Evolutionary conservation across 2,888 invertebrate genomes (phyloP), one percentile per base, ranked within the genome.

Genomic region (Drosophila meridiana): DNA sequence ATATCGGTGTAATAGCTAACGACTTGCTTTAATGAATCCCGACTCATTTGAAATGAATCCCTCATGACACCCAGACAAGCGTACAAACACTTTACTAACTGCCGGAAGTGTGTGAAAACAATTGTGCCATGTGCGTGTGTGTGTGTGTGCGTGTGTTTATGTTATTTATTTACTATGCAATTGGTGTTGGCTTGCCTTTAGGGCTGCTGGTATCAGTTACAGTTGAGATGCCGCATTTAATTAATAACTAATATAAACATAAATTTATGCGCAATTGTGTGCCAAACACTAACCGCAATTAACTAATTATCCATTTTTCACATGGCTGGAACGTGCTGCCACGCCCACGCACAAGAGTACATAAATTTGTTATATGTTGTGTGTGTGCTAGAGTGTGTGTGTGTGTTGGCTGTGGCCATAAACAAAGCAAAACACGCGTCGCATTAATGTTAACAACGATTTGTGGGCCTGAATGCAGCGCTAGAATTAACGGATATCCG

Each of bases 231-330:
- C 58, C 83, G 67, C 75, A 80, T 72, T 82, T 90, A 90, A 88
- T 87, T 85, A 90, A 88, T 86, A 86, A 85, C 75, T 75, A 69
- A 85, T 85, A 77, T 73, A 40, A 60, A 78, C 76, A 89, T 82
- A 76, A 69, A 74, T 77, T 69, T 61, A 69, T 69, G 73, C 59
- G 53, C 72, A 76, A 70, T 77, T 68, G 69, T 61, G 58, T 68
- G 72, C 52, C 53, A 58, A 70, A 70, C 70, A 75, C 66, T 62
- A 72, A 55, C 78, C 79, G 84, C 90, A 87, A 87, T 87, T 87
- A 87, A 87, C 90, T 87, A 89, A 87, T 87, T 87, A 87, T 90
- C 79, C 77, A 86, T 90, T 90, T 86, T 90, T 87, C 87, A 87
- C 78, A 78, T 83, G 71, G 70, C 30, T 32, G 59, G 11, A 77